A percentile compares a stretch with the other conserved stretches of the same genome.
These are phyloP conservation scores for silkworm (Bombyx mori) DNA, from an alignment of 1,140 invertebrate genomes.

Conservation along the genomic window ASM3026992v2 NC_085125.1:14712501-14713000, in stretches of 20 bases:
- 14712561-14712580: conserved; percentile 36
- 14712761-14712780: not conserved
- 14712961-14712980: conserved; percentile 81
- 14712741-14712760: not conserved
- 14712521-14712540: conserved; percentile 35
- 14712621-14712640: conserved; percentile 9
- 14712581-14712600: conserved; percentile 41
- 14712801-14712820: not conserved
- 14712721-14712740: not conserved
- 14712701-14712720: not conserved
- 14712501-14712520: conserved; percentile 22
- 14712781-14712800: not conserved
- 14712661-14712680: conserved; percentile 11
- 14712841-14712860: conserved; percentile 14
- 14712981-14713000: not conserved
- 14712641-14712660: conserved; percentile 11
- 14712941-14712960: conserved; percentile 82
- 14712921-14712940: conserved; percentile 84
- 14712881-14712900: conserved; percentile 52
- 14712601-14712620: conserved; percentile 13
- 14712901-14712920: conserved; percentile 47
- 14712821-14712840: conserved; percentile 13
- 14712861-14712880: conserved; percentile 51
- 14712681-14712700: too few species aligned
- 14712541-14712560: conserved; percentile 26